Evolutionary conservation across 2,888 invertebrate species (phyloP).

Genomic region (Epinotia nisella): DNA sequence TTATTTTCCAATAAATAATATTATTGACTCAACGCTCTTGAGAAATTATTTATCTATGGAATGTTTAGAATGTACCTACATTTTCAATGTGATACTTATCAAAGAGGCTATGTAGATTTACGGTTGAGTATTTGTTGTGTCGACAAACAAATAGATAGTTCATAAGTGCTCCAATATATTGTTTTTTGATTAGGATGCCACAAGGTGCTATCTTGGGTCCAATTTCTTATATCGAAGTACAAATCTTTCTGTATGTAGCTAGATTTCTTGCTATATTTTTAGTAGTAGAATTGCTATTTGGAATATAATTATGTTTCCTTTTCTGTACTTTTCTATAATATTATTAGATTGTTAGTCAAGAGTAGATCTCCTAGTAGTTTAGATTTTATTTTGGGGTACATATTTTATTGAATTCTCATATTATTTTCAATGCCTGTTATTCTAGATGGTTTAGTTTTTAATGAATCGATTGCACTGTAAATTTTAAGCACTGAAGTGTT

Average conservation of each 20-base stretch:
- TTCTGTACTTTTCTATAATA: slow-evolving; percentile 10
- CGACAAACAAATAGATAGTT: slow-evolving; percentile 7
- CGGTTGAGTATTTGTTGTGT: slow-evolving; percentile 4
- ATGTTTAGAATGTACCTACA: slow-evolving; percentile 8
- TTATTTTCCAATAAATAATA: slow-evolving; percentile 1
- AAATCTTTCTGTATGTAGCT: slow-evolving; percentile 33
- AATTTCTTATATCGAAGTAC: slow-evolving; percentile 36
- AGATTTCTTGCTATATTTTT: slow-evolving; percentile 52
- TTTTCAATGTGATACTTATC: slow-evolving; percentile 19
- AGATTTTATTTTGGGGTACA: slow-evolving; percentile 45
- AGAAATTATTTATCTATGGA: slow-evolving; percentile 3
- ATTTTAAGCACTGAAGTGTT: slow-evolving; percentile 55
- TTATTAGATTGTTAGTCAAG: slow-evolving; percentile 45
- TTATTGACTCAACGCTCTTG: slow-evolving; percentile 12
- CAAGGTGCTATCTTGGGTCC: slow-evolving; percentile 42
- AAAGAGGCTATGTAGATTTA: slow-evolving; percentile 22
- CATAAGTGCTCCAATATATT: slow-evolving; percentile 20
- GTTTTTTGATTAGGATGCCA: slow-evolving; percentile 30
- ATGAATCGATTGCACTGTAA: slow-evolving; percentile 55
- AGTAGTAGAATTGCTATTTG: slow-evolving; percentile 53
- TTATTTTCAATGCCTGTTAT: slow-evolving; percentile 42
- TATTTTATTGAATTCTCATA: slow-evolving; percentile 39
- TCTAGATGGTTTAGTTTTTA: slow-evolving; percentile 46
- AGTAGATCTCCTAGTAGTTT: slow-evolving; percentile 59
- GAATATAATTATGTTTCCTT: slow-evolving; percentile 41